Evolutionary conservation across 2,113 vertebrate genomes (phyloP), one percentile per base, ranked within the genome.

Genomic region (Bagarius yarrelli): DNA sequence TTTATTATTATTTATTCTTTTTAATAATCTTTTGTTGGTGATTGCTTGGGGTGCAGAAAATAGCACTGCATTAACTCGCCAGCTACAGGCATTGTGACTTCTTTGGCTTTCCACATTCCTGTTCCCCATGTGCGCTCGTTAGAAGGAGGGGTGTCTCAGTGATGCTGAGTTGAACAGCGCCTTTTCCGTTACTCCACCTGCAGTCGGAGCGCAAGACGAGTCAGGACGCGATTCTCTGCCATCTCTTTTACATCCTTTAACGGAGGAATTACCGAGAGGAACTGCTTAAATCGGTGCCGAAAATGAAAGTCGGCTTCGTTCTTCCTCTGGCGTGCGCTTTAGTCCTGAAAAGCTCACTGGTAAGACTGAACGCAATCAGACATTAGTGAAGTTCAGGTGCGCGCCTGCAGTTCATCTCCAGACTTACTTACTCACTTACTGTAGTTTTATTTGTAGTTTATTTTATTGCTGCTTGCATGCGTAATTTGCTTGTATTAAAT

Each of bases 161-260:
- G 83, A 89, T 87, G 88, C 91, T 27, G 89, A 91, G 86, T 88
- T 84, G 90, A 92, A 90, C 92, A 89, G 90, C 91, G 87, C 87
- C 72, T 84, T 76, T 40, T 78, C 18, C n/a, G 69, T 71, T 76
- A 15, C 59, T 85, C 92, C 92, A 93, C 90, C 90, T 88, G 91
- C 91, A 93, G 91, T 91, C 87, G 87, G 59, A 6, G 89, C 91
- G 88, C 89, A 84, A 90, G 91, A 91, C 90, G 88, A 90, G 88
- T 87, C 86, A 78, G 88, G 88, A 90, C 90, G 57, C 79, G 85
- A 30, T 83, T 81, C 82, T 76, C 74, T 18, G 21, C 30, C 47
- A 21, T 72, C 70, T 72, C 71, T 18, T 73, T 85, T 84, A 75
- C 83, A 81, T 79, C 60, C 57, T 56, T 78, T 74, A 40, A 55